Percentiles rank a stretch among this genome's conserved stretches.
These are phyloP conservation scores for Mesorhabditis sp. DNA, from an alignment of 2,888 invertebrate species.

Conservation along the genomic window DNA sequence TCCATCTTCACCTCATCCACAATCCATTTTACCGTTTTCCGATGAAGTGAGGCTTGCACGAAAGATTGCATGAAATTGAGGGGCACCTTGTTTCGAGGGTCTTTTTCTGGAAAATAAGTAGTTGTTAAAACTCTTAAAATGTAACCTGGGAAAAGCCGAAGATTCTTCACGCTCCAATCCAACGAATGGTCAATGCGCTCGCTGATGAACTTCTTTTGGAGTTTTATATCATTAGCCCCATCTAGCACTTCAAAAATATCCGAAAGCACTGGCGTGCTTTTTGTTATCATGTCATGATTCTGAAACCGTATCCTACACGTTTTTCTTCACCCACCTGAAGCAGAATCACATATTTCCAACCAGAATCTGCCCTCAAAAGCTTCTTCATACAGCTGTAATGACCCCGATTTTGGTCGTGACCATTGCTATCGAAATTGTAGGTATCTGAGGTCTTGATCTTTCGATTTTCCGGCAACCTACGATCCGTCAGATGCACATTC, in stretches of 20 bases:
- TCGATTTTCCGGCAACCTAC: background rate
- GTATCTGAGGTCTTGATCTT: background rate
- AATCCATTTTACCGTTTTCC: slow-evolving; percentile 4
- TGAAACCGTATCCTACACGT: background rate
- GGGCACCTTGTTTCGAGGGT: background rate
- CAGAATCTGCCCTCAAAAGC: background rate
- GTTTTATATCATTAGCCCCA: background rate
- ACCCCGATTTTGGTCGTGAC: background rate
- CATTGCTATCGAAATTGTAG: background rate
- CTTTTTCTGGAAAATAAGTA: background rate
- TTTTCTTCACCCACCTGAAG: background rate
- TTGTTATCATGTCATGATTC: background rate
- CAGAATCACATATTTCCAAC: background rate
- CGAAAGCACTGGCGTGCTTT: background rate
- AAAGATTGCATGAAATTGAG: background rate
- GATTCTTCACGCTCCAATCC: background rate
- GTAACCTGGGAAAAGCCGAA: background rate
- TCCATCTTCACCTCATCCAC: background rate
- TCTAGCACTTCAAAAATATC: background rate
- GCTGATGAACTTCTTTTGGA: background rate
- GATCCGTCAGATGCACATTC: background rate
- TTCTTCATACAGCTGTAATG: slow-evolving; percentile 1
- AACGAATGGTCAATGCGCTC: background rate
- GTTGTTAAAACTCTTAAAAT: background rate
- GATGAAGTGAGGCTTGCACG: background rate